A percentile compares a stretch with the other conserved stretches of the same genome.
Conservation (phyloP, 1,140 invertebrate species). For the Pteromalus puparum region DNA sequence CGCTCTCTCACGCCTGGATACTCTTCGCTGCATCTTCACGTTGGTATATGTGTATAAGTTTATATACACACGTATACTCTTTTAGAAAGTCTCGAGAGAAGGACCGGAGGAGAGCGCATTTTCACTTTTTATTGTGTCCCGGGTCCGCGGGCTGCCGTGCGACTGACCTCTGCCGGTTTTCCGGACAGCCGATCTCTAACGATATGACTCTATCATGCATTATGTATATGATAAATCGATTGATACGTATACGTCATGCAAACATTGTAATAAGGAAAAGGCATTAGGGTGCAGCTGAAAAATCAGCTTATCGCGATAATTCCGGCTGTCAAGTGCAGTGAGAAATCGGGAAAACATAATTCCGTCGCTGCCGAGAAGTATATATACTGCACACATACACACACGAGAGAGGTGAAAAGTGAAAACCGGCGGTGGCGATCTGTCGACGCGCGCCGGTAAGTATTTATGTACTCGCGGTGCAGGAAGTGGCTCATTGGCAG, state of each 20-base stretch:
- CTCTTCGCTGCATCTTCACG: too few relatives aligned
- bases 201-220: too few relatives aligned
- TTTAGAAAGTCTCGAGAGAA: slow-evolving; percentile 38
- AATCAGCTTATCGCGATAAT: slow-evolving; percentile 26
- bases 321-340: background rate
- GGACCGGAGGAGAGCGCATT: background rate
- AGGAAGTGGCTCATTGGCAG: slow-evolving; percentile 38
- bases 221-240: background rate
- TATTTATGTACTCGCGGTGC: slow-evolving; percentile 29
- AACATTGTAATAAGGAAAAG: background rate
- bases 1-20: too few relatives aligned
- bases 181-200: too few relatives aligned
- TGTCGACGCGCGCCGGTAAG: background rate
- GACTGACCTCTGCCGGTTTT: background rate
- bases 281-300: background rate
- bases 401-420: slow-evolving; percentile 35
- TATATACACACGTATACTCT: slow-evolving; percentile 1
- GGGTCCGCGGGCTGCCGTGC: too few relatives aligned
- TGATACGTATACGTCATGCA: background rate
- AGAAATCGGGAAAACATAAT: slow-evolving; percentile 38
- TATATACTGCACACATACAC: too few relatives aligned
- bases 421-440: slow-evolving; percentile 30
- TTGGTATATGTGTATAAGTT: background rate
- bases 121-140: slow-evolving; percentile 40
- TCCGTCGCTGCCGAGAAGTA: background rate